phyloP scores from a whole-genome alignment of 1,140 invertebrate species.

The Plodia interpunctella region DNA sequence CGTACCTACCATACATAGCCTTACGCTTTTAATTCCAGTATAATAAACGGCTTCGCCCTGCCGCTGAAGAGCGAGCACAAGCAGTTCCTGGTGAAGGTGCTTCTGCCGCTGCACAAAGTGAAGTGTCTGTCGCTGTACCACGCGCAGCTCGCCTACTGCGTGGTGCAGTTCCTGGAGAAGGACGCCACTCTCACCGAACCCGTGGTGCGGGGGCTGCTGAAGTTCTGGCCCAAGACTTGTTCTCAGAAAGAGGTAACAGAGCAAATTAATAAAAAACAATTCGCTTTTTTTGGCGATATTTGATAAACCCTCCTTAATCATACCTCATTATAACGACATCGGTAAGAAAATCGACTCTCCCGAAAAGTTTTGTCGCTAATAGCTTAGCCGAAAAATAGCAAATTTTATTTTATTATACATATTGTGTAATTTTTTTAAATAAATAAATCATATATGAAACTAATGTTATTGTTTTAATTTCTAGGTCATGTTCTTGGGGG shows the following conservation, averaged over 20 bases:
- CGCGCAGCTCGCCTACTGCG: conserved; percentile 99
- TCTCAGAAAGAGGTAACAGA: conserved; percentile 96
- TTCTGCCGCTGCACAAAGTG: conserved; percentile 98
- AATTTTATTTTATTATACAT: no score
- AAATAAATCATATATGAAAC: background rate
- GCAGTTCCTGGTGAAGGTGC: conserved; percentile 98
- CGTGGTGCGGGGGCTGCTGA: conserved; percentile 96
- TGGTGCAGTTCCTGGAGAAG: conserved; percentile 99
- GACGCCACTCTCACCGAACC: conserved; percentile 97
- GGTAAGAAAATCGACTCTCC: no score
- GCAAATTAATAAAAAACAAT: no score
- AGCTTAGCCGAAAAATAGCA: no score
- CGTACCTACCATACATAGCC: no score
- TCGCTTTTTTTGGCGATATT: no score
- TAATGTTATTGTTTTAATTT: conserved; percentile 15
- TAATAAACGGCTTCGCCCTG: conserved; percentile 99
- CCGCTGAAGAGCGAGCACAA: conserved; percentile 98
- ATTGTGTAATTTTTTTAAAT: no score
- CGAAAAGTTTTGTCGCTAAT: no score
- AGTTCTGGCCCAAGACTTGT: conserved; percentile 99
- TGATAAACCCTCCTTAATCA: no score
- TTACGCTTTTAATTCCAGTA: conserved; percentile 80
- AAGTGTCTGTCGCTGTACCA: conserved; percentile 95
- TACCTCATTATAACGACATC: no score
- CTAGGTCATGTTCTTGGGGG: conserved; percentile 96